Evolutionary conservation across 1,140 invertebrate genomes (phyloP).

Genomic region (Drosophila ambigua): DNA sequence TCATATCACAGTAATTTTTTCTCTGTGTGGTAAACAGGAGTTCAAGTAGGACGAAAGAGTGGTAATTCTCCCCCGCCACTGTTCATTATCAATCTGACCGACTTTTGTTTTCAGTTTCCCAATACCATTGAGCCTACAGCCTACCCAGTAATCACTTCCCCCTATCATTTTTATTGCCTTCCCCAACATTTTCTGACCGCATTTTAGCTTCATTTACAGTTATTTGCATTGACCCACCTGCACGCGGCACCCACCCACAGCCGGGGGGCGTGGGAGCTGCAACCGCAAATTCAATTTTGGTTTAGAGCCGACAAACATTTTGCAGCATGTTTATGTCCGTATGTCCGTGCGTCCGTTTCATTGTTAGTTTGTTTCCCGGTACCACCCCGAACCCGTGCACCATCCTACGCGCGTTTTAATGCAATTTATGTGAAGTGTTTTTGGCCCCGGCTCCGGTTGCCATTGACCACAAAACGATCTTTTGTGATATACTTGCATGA

Average conservation of each 20-base stretch:
- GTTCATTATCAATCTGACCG: constrained; percentile 33
- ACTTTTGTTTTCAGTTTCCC: constrained; percentile 23
- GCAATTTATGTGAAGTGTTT: constrained; percentile 78
- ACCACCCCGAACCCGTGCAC: not conserved
- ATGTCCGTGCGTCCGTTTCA: constrained; percentile 2
- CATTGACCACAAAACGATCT: constrained; percentile 66
- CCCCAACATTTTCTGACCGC: constrained; percentile 54
- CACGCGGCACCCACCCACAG: constrained; percentile 15
- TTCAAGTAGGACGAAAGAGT: no score
- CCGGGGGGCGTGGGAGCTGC: constrained; percentile 13
- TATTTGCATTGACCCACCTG: constrained; percentile 58
- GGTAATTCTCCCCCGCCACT: not conserved
- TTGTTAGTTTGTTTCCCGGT: constrained; percentile 17
- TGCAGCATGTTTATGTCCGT: constrained; percentile 56
- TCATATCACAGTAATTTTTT: no score
- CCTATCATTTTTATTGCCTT: constrained; percentile 36
- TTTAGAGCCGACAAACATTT: constrained; percentile 69
- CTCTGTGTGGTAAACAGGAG: no score
- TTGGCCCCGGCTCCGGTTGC: constrained; percentile 51
- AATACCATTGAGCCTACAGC: no score
- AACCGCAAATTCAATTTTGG: constrained; percentile 80
- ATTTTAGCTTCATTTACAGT: constrained; percentile 78
- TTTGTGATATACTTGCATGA: constrained; percentile 34
- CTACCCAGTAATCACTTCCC: no score
- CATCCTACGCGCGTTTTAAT: constrained; percentile 43